Base-by-base conservation (phyloP, 2,797 vertebrate genomes). In the Catharus ustulatus region DNA sequence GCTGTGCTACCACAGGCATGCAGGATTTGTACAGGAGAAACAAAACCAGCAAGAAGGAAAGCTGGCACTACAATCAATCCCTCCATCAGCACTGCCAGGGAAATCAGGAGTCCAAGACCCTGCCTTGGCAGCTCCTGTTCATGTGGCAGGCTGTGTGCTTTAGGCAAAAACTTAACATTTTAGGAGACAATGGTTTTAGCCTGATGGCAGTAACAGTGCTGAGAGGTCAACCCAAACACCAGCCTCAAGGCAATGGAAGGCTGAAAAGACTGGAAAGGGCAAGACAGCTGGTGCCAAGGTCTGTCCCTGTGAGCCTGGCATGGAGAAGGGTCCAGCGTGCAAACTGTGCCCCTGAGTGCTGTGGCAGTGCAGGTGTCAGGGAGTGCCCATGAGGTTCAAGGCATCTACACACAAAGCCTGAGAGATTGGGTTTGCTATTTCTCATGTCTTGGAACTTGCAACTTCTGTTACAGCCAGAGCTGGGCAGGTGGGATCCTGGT, bases 331-430 rank as follows among this genome's bases (percentile, higher is more conserved):
- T 87, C 61, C 40, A 83, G 66, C 9, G 6, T 6, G 14, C 38
- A 29, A 67, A 42, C 71, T 26, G n/a, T 40, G 54, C 73, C 81
- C 52, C 62, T 38, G 90, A 71, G 89, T 76, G 46, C 45, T 26
- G 5, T 1, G 40, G 75, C 76, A 69, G 45, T 7, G 62, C 91
- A 84, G 80, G 71, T 40, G 32, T 15, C 48, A 81, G 66, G 71
- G 71, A 91, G 95, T 88, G 97, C 95, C 96, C 54, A 19, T 24
- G 84, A 87, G 78, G 72, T 64, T 95, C 93, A 92, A 97, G 93
- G 92, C 95, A 97, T 94, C 95, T 95, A 67, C 91, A 57, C n/a
- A 29, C 71, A 90, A 87, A 74, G 82, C 84, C 89, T 42, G 88
- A 95, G 84, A 89, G 66, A 83, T 8, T 26, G 18, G 15, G 36